Evolutionary conservation across 2,888 invertebrate genomes (phyloP).

Genomic region (Horisme vitalbata): DNA sequence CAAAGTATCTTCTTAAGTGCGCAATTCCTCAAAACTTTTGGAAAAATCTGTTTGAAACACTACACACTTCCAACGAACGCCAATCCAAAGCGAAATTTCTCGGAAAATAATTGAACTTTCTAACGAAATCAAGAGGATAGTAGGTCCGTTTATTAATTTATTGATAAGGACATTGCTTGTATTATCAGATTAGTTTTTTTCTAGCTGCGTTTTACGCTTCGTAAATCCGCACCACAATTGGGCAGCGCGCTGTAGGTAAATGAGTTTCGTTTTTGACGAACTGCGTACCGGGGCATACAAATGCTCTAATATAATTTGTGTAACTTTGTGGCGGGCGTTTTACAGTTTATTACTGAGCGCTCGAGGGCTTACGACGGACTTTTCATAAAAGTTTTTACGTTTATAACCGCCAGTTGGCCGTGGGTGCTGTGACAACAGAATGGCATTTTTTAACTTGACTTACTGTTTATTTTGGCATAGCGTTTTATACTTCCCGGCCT

Average conservation of each 20-base stretch:
- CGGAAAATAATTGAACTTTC: constrained; percentile 52
- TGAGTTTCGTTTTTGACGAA: constrained; percentile 29
- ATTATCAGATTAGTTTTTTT: constrained; percentile 34
- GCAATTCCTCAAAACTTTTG: not conserved
- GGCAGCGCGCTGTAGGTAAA: constrained; percentile 24
- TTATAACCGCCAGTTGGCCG: constrained; percentile 48
- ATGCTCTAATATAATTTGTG: constrained; percentile 51
- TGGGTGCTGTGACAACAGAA: constrained; percentile 52
- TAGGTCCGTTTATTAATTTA: constrained; percentile 52
- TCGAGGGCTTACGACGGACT: constrained; percentile 46
- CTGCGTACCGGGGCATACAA: constrained; percentile 40
- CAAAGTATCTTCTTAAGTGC: not conserved
- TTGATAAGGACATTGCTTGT: constrained; percentile 48
- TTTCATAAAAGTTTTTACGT: constrained; percentile 75
- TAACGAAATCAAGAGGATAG: constrained; percentile 49
- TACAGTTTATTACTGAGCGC: constrained; percentile 65
- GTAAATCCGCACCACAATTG: constrained; percentile 24
- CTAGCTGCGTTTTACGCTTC: constrained; percentile 30
- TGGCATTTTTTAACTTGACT: constrained; percentile 53
- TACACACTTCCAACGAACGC: constrained; percentile 25
- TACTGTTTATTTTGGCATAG: constrained; percentile 51
- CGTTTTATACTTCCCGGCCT: constrained; percentile 39
- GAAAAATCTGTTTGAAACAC: constrained; percentile 21
- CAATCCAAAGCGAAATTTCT: constrained; percentile 36
- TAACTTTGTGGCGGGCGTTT: constrained; percentile 55